These are phyloP conservation scores for Mimas tiliae DNA, from an alignment of 2,888 invertebrate species.

Conservation along the genomic window DNA sequence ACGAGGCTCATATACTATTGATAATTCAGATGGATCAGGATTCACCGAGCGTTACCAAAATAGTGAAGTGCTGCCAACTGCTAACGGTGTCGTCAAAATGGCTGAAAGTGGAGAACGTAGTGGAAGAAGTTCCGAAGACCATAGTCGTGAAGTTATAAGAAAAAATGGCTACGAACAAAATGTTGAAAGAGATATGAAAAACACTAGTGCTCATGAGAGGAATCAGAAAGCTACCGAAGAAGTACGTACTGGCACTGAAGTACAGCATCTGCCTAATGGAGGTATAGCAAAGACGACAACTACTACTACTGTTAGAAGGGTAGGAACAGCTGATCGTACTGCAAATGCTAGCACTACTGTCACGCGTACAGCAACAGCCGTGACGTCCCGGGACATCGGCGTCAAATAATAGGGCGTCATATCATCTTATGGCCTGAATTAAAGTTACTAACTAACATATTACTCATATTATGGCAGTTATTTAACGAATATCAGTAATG, in stretches of 20 bases:
- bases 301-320: conserved; percentile 70
- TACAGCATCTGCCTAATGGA: conserved; percentile 72
- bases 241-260: conserved; percentile 68
- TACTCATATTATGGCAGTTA: conserved; percentile 14
- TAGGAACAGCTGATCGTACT: conserved; percentile 70
- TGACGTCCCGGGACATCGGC: conserved; percentile 75
- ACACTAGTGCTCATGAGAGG: conserved; percentile 65
- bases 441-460: conserved; percentile 22
- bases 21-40: conserved; percentile 61
- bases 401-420: conserved; percentile 57
- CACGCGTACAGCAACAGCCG: conserved; percentile 68
- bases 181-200: conserved; percentile 61
- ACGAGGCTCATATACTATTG: conserved; percentile 78
- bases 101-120: conserved; percentile 66
- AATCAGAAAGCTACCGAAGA: conserved; percentile 66
- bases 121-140: conserved; percentile 58
- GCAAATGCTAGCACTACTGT: conserved; percentile 67
- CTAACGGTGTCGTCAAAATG: conserved; percentile 63
- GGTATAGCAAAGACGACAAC: conserved; percentile 73
- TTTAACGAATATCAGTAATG: not conserved
- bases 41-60: conserved; percentile 67
- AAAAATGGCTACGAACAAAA: conserved; percentile 69
- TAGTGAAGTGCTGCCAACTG: conserved; percentile 67
- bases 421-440: not conserved
- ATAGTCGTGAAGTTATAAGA: conserved; percentile 58